phyloP scores from a whole-genome alignment of 2,888 invertebrate genomes.

The Hecatera dysodea region DNA sequence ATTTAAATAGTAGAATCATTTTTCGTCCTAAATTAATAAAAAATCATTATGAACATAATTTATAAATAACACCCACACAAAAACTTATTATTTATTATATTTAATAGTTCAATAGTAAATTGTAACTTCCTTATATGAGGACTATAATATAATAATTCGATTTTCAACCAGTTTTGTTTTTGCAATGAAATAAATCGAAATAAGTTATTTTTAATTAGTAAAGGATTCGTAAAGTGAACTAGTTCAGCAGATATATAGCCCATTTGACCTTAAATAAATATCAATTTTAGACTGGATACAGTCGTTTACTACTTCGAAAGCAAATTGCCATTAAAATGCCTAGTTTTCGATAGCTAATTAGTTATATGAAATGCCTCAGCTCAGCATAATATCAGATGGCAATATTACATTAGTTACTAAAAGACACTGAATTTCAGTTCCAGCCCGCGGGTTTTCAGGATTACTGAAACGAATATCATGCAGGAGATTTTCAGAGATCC shows the following conservation, averaged over 20 bases:
- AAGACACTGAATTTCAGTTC: too few relatives aligned
- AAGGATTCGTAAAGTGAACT: slow-evolving; percentile 21
- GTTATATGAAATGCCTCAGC: too few relatives aligned
- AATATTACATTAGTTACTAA: too few relatives aligned
- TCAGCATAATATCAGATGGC: too few relatives aligned
- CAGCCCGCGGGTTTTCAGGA: too few relatives aligned
- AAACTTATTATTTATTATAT: slow-evolving; percentile 26
- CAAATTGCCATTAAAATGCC: too few relatives aligned
- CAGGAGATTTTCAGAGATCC: too few relatives aligned
- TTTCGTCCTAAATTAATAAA: slow-evolving; percentile 8
- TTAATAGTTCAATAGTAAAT: slow-evolving; percentile 2
- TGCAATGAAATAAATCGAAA: too few relatives aligned
- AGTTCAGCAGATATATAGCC: slow-evolving; percentile 14
- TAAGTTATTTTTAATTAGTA: slow-evolving; percentile 16
- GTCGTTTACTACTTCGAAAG: too few relatives aligned
- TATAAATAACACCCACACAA: background rate
- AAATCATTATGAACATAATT: slow-evolving; percentile 8
- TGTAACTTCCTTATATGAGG: slow-evolving; percentile 26
- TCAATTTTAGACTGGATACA: background rate
- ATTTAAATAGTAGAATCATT: background rate
- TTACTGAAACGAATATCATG: too few relatives aligned
- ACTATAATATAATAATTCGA: slow-evolving; percentile 6
- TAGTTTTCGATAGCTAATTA: too few relatives aligned
- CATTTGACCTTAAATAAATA: slow-evolving; percentile 23
- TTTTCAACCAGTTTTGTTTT: background rate